Percentiles rank a stretch among this genome's conserved stretches.
Conservation (phyloP, 2,888 invertebrate genomes). For the Heliconius ethilla region DNA sequence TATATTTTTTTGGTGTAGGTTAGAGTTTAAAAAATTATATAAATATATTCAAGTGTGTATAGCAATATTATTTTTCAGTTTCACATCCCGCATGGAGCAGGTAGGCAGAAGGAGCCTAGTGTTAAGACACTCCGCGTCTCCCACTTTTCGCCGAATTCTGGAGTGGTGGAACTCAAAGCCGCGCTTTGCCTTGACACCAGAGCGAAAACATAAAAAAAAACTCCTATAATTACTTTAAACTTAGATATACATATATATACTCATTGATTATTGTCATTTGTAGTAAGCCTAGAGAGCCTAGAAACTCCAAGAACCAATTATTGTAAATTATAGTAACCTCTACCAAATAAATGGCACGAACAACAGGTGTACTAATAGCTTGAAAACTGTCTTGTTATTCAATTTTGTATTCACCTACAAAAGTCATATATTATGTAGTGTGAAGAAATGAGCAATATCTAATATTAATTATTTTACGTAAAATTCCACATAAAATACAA, state of each 20-base stretch:
- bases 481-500: too few relatives aligned
- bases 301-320: constrained; percentile 12
- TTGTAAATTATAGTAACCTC: constrained; percentile 4
- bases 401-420: background rate
- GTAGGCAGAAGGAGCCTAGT: too few relatives aligned
- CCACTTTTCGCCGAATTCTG: too few relatives aligned
- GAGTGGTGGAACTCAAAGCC: too few relatives aligned
- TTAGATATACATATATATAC: background rate
- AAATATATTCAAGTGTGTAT: background rate
- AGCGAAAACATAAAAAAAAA: too few relatives aligned
- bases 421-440: background rate
- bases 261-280: background rate
- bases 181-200: too few relatives aligned
- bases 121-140: too few relatives aligned
- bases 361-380: constrained; percentile 12
- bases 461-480: too few relatives aligned
- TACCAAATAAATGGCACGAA: constrained; percentile 11
- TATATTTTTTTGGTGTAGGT: background rate
- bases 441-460: background rate
- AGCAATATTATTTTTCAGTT: background rate
- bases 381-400: background rate
- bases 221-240: background rate
- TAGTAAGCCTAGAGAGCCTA: background rate
- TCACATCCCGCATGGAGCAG: too few relatives aligned
- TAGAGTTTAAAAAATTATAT: background rate